Percentiles rank a stretch among this genome's conserved stretches.
These are phyloP conservation scores for Rhagologus leucostigma DNA, from an alignment of 2,113 vertebrate genomes.

Conservation along the genomic window DNA sequence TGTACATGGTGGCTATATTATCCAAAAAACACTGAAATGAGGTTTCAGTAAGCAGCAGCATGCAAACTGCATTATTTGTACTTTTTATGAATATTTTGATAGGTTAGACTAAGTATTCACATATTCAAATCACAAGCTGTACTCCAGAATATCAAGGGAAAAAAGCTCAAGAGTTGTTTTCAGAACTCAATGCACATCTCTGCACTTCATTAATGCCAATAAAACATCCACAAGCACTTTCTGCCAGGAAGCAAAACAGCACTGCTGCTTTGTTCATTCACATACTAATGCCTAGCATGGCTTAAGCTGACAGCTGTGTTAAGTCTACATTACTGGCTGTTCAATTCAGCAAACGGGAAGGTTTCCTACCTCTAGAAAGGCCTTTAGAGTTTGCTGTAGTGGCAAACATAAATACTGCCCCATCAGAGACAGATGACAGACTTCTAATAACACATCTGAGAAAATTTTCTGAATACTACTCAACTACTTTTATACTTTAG, in stretches of 20 bases:
- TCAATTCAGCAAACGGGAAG: background rate
- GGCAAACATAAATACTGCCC: background rate
- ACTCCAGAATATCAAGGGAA: background rate
- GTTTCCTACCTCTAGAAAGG: background rate
- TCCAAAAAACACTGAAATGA: background rate
- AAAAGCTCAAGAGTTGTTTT: background rate
- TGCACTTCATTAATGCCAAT: background rate
- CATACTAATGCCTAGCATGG: background rate
- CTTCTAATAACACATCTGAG: background rate
- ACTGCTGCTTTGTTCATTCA: background rate
- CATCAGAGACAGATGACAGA: background rate
- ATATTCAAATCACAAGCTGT: background rate
- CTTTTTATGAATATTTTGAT: background rate
- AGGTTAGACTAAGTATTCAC: background rate
- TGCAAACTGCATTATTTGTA: background rate
- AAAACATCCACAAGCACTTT: background rate
- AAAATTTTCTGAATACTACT: background rate
- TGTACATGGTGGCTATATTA: background rate
- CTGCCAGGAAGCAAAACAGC: background rate
- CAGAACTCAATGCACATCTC: background rate
- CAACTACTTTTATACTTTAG: background rate
- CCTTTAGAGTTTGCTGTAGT: background rate
- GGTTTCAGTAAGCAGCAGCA: background rate
- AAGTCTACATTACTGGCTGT: background rate
- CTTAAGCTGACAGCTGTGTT: conserved; percentile 1